Base-by-base conservation (phyloP, 92 coral and sea anemone species). In the Paragorgia papillata region DNA sequence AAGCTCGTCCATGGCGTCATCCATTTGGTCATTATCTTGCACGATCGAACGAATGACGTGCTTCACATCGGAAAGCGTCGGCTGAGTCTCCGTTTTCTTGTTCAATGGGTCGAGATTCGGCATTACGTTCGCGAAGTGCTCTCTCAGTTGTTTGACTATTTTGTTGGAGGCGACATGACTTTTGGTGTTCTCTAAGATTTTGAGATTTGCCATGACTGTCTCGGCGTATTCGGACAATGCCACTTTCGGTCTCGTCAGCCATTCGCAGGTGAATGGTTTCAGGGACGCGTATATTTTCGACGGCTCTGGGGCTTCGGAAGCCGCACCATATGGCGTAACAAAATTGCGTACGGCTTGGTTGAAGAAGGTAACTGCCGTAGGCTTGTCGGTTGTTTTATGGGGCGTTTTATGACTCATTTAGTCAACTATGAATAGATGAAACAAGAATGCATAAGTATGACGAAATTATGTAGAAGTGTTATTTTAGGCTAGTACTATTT, bases 241-340 rank as follows among this genome's bases (percentile, higher is more conserved):
- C 7, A 60, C 37, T 0, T 76, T 22, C 1, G 74, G 81, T 30
- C 81, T 10, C 3, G 27, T 37, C 0, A 59, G 67, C 81, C 81
- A 76, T 62, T 76, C 81, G 10, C 74, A 62, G 0, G 37, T 59
- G 53, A 68, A 68, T 41, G 75, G 58, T 43, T 68, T 39, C 35
- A 68, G 27, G 7, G 25, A 4, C 5, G 34, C 19, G n/a, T 27
- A 68, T 3, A 68, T 68, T 46, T 68, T 9, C 2, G 56, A 14
- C 0, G 31, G 27, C 1, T 41, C 73, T 13, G 41, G 68, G 6
- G 65, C 21, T 50, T 1, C 43, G 10, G 20, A 5, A 14, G 73
- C 73, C 0, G 26, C 17, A n/a, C 74, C 81, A 21, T 59, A 76
- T 21, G 81, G 81, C 31, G 69, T 74, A 30, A 74, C 56, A 57